Base-by-base conservation (phyloP, 1,140 invertebrate genomes). In the Dendroctonus valens region DNA sequence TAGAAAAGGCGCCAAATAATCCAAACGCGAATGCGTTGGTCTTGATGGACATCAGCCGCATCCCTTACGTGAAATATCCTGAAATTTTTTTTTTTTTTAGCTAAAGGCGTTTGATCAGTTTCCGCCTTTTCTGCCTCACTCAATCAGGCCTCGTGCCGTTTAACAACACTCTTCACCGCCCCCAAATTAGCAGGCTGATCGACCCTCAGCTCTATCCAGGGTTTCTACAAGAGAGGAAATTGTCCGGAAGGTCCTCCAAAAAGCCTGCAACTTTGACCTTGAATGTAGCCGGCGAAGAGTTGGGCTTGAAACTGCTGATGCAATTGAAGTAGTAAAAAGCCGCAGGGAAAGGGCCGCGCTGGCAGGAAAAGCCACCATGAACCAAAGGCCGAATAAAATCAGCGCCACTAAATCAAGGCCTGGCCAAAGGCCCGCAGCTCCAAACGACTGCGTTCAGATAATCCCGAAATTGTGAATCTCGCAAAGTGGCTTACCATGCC, bases 291-390 rank as follows among this genome's bases (percentile, higher is more conserved):
- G 8, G 42, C 42, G 42, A 46, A 12, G 8, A 46, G n/a, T 46
- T 9, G 42, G 8, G 42, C 42, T 46, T 46, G 42, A 46, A 46
- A 46, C 42, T 46, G 8, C n/a, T 46, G 42, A 8, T 46, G 42
- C 42, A 46, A 46, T 46, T 46, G 42, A 46, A 46, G n/a, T 46
- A 46, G n/a, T 46, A 46, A 46, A n/a, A 46, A 46, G 8, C 8
- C n/a, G n/a, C 8, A 46, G n/a, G 42, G 42, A 46, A 46, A 46
- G n/a, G n/a, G 42, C 42, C n/a, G 4, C 1, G 8, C 1, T 46
- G 8, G n/a, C 42, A 12, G 42, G 42, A 9, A 12, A 1, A 46
- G 42, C n/a, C n/a, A 46, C 42, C n/a, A 46, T 8, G 8, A 12
- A 2, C 42, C 42, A 46, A 2, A 8, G 8, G 8, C 8, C n/a